A percentile compares a stretch with the other conserved stretches of the same genome.
Evolutionary conservation across 2,113 vertebrate genomes (phyloP).

Genomic region (Platysteira castanea): DNA sequence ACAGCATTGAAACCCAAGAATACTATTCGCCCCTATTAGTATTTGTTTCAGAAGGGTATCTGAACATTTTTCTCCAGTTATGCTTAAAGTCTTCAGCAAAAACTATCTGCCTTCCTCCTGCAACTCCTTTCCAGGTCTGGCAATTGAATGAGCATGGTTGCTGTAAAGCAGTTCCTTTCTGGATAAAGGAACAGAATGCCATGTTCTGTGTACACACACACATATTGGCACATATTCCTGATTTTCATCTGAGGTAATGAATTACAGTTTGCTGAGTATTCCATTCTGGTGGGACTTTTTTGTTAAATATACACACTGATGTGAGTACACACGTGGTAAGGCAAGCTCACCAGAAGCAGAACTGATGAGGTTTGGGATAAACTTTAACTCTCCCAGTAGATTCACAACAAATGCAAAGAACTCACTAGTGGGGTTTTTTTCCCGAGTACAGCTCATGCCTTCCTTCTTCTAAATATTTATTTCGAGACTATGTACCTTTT

Average conservation of each 20-base stretch:
- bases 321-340: background rate
- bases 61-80: background rate
- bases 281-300: background rate
- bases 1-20: background rate
- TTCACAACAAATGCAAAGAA: background rate
- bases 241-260: background rate
- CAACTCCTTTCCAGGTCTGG: background rate
- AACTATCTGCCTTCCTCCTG: background rate
- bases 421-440: background rate
- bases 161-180: background rate
- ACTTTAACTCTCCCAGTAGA: background rate
- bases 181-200: background rate
- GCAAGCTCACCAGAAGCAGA: background rate
- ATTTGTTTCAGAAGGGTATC: background rate
- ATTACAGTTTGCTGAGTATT: background rate
- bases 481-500: background rate
- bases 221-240: background rate
- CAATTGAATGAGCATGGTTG: background rate
- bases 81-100: background rate
- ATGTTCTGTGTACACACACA: background rate
- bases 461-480: background rate
- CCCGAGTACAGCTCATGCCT: accelerated
- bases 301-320: background rate
- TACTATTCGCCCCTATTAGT: background rate
- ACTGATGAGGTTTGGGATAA: background rate